Percentiles rank a stretch among this genome's conserved stretches.
Evolutionary conservation across 2,113 vertebrate species (phyloP).

Genomic region (Gallinago undulata): DNA sequence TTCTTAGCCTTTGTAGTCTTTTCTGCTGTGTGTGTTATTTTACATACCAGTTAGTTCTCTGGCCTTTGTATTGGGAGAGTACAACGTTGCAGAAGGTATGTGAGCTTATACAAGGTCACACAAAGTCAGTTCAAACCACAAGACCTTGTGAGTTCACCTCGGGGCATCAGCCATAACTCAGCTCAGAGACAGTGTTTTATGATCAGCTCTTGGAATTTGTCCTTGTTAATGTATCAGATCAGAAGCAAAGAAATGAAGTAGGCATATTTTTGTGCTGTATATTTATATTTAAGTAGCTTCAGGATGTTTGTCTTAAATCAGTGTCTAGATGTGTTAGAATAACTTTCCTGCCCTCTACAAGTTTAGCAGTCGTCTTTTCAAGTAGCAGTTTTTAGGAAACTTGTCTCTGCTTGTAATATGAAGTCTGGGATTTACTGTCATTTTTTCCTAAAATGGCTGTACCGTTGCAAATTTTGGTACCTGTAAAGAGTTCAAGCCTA

Average conservation of each 20-base stretch:
- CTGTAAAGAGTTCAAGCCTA: background rate
- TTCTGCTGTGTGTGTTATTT: background rate
- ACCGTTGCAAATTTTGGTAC: background rate
- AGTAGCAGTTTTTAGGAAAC: background rate
- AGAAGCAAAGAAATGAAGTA: background rate
- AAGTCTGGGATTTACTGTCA: background rate
- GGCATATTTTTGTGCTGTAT: background rate
- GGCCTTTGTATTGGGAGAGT: background rate
- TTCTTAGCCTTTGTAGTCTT: background rate
- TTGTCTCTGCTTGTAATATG: background rate
- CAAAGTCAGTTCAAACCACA: slow-evolving; percentile 33
- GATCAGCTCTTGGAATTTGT: background rate
- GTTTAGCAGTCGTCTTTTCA: background rate
- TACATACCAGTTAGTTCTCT: background rate
- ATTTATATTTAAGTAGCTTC: background rate
- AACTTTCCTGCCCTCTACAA: background rate
- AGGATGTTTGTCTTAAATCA: background rate
- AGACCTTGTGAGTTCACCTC: background rate
- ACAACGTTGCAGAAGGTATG: background rate
- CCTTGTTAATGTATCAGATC: background rate
- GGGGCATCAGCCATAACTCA: background rate
- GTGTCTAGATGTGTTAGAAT: background rate
- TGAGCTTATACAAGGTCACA: slow-evolving; percentile 37
- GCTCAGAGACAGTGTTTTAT: background rate
- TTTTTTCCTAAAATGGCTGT: background rate